Evolutionary conservation across 1,140 invertebrate species (phyloP), one percentile per base, ranked within the genome.

Genomic region (Brachionus plicatilis): DNA sequence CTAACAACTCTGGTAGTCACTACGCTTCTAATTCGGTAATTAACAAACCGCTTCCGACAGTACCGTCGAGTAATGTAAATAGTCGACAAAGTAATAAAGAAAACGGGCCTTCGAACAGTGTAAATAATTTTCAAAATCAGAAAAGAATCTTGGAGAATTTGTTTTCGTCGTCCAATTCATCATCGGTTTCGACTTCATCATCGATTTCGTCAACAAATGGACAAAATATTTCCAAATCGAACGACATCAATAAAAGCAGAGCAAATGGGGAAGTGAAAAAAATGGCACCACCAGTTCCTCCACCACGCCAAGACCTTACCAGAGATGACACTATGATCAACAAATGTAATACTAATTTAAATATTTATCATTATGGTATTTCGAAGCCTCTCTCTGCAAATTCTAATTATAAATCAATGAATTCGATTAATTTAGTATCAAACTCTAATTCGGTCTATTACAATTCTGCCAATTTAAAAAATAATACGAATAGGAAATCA

Each of bases 331-430:
- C 45, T 14, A 12, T 50, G 20, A 1, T 50, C 9, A 76, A 76
- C 72, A 76, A 76, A 76, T 76, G 72, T 76, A 76, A 76, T 76
- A 76, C 20, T 37, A 76, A 76, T 76, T 72, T 72, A 20, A 76
- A 76, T 76, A 76, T 76, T 27, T 29, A 76, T 24, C 24, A 76
- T 27, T 47, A 76, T 76, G 24, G 47, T 53, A 9, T 29, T 50
- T 27, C 45, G 20, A 76, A 76, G 6, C 47, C 72, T 3, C 14
- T 50, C 3, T 50, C 45, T 27, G 24, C 45, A 76, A 76, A 47
- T 20, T 43, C 68, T 33, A 76, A 76, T 76, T 29, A 76, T 76
- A 47, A 76, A 50, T 76, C 72, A 47, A 17, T 47, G 24, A 76
- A 76, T 76, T 76, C 72, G 14, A 50, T 76, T 76, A 76, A 76